Conservation (phyloP, 2,113 vertebrate species). For the Corydoras maculifer region DNA sequence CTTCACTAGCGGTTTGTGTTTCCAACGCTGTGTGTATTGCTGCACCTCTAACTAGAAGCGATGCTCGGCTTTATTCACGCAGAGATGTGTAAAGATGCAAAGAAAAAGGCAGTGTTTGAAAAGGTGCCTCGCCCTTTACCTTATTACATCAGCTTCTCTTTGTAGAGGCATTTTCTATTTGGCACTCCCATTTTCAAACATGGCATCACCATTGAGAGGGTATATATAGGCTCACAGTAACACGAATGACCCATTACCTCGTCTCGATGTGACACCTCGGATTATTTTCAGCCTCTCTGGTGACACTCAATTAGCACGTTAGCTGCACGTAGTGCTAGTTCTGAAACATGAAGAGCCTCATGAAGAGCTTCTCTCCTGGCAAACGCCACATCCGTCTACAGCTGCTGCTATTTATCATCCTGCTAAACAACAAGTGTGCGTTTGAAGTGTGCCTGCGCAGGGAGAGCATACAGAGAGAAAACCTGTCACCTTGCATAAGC, state of each 20-base stretch:
- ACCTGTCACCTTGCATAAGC: slow-evolving; percentile 33
- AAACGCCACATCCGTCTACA: slow-evolving; percentile 6
- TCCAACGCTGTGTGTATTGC: slow-evolving; percentile 33
- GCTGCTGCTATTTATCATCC: slow-evolving; percentile 37
- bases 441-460: slow-evolving; percentile 37
- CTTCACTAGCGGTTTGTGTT: slow-evolving; percentile 19
- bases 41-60: slow-evolving; percentile 43
- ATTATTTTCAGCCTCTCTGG: slow-evolving; percentile 19
- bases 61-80: slow-evolving; percentile 33
- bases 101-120: slow-evolving; percentile 44
- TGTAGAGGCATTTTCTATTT: slow-evolving; percentile 1
- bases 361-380: slow-evolving; percentile 27
- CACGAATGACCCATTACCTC: background rate
- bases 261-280: slow-evolving; percentile 12
- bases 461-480: slow-evolving; percentile 18
- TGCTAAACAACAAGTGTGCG: slow-evolving; percentile 38
- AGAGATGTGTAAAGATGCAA: slow-evolving; percentile 11
- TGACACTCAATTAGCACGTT: slow-evolving; percentile 38
- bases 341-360: slow-evolving; percentile 27
- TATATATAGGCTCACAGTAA: background rate
- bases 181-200: background rate
- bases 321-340: slow-evolving; percentile 25
- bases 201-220: background rate
- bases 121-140: slow-evolving; percentile 26
- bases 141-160: slow-evolving; percentile 38